Percentiles rank a stretch among this genome's conserved stretches.
These are phyloP conservation scores for Apamea anceps DNA, from an alignment of 2,888 invertebrate genomes.

Conservation along the genomic window DNA sequence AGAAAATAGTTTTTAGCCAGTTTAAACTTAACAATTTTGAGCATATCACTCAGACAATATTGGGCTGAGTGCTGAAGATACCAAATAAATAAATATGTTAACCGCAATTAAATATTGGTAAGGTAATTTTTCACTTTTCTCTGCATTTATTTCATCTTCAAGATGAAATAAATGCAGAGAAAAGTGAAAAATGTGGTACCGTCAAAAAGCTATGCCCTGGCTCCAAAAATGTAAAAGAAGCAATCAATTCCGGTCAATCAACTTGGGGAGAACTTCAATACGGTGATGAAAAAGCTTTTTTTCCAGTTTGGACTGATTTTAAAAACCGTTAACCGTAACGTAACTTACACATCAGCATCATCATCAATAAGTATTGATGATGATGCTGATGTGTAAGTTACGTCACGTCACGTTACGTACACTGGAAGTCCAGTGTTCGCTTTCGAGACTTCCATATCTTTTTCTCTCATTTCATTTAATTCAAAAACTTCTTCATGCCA, in stretches of 20 bases:
- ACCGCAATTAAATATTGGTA: neutral
- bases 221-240: neutral
- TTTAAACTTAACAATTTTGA: neutral
- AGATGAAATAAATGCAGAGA: neutral
- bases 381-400: too few relatives aligned
- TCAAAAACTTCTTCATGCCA: slow-evolving; percentile 10
- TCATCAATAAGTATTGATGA: too few relatives aligned
- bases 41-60: neutral
- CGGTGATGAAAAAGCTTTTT: too few relatives aligned
- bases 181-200: neutral
- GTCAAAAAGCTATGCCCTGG: too few relatives aligned
- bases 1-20: neutral
- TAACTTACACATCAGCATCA: neutral
- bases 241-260: neutral
- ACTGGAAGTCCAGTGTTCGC: neutral
- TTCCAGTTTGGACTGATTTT: too few relatives aligned
- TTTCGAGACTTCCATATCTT: neutral
- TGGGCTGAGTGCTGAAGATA: neutral
- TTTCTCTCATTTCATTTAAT: neutral
- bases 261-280: too few relatives aligned
- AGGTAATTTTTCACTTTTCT: too few relatives aligned
- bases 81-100: neutral
- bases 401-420: too few relatives aligned
- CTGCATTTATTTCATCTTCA: too few relatives aligned
- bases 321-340: neutral